phyloP scores from a whole-genome alignment of 2,797 vertebrate genomes.

The Paramormyrops hopkinsi region DNA sequence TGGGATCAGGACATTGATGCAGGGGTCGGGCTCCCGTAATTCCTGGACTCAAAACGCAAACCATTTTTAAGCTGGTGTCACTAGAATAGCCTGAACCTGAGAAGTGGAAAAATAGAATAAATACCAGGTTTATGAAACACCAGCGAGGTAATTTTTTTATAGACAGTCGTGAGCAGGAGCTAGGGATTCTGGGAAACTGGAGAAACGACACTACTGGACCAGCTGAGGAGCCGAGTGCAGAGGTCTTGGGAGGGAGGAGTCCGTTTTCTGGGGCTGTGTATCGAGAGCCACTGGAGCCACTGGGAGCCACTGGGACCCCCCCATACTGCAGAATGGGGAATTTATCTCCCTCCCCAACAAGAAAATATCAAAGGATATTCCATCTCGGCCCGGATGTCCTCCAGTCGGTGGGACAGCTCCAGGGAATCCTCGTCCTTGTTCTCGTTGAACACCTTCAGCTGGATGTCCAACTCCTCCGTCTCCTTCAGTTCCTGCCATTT shows the following conservation, averaged over 20 bases:
- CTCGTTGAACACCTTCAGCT: slow-evolving; percentile 96
- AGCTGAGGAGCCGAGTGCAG: not conserved
- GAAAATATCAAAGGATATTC: slow-evolving; percentile 87
- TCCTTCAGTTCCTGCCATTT: slow-evolving; percentile 81
- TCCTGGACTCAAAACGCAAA: not conserved
- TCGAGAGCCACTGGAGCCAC: not conserved
- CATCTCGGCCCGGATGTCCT: slow-evolving; percentile 93
- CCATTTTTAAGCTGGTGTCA: not conserved
- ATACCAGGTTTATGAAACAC: not conserved
- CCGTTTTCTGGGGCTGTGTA: not conserved
- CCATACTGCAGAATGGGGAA: not conserved
- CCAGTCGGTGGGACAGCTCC: slow-evolving; percentile 89
- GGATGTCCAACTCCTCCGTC: slow-evolving; percentile 95
- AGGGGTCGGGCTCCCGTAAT: not conserved
- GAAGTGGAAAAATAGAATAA: not conserved
- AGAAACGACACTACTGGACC: not conserved
- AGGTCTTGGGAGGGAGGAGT: not conserved
- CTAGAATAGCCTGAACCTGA: not conserved
- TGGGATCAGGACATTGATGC: not conserved
- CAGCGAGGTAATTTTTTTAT: not conserved
- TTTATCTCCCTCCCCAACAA: not conserved
- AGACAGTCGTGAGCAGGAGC: not conserved
- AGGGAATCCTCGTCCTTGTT: slow-evolving; percentile 95
- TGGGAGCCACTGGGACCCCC: not conserved
- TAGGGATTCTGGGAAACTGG: not conserved